These are phyloP conservation scores for Paracanthobrama guichenoti DNA, from an alignment of 2,113 vertebrate species.

Conservation along the genomic window DNA sequence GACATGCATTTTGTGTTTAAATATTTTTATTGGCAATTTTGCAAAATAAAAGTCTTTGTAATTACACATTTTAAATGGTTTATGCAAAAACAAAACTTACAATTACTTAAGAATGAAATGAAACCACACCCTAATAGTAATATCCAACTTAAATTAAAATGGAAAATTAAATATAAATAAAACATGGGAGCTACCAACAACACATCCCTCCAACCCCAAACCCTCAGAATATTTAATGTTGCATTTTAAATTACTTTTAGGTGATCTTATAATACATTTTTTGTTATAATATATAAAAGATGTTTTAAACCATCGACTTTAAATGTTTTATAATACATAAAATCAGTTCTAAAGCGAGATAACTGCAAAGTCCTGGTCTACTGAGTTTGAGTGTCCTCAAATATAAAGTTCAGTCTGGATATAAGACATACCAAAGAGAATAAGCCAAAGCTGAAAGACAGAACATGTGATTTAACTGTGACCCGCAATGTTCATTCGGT, in stretches of 20 bases:
- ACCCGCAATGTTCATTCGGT: constrained; percentile 18
- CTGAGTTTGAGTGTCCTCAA: background rate
- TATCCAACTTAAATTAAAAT: background rate
- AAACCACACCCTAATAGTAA: background rate
- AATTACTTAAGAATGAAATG: background rate
- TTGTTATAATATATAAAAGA: background rate
- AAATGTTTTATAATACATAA: background rate
- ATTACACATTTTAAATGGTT: background rate
- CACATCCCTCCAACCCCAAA: background rate
- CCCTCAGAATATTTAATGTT: background rate
- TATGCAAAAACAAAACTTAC: background rate
- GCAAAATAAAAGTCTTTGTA: background rate
- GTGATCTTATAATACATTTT: background rate
- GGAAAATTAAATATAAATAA: background rate
- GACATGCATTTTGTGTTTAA: background rate
- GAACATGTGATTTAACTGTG: constrained; percentile 38
- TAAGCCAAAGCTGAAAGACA: background rate
- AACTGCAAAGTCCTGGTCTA: background rate
- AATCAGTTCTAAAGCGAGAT: background rate
- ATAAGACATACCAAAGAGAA: constrained; percentile 16
- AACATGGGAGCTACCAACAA: no score
- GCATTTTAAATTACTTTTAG: background rate
- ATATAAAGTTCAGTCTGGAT: constrained; percentile 8
- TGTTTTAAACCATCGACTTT: background rate
- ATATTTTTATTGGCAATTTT: background rate